Evolutionary conservation across 2,888 invertebrate species (phyloP).

Genomic region (Trichogramma evanescens): DNA sequence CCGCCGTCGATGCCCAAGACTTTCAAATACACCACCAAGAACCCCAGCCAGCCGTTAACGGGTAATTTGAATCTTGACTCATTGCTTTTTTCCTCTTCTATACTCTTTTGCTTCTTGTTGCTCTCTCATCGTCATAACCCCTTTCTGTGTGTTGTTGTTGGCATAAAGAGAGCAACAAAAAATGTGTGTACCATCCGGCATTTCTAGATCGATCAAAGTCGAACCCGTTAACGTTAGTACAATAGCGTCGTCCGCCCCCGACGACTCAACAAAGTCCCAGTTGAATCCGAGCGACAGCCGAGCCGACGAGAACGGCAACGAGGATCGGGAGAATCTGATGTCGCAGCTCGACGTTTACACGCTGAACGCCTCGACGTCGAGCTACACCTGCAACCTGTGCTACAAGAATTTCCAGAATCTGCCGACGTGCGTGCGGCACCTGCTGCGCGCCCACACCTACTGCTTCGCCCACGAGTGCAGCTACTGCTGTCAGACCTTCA

Average conservation of each 20-base stretch:
- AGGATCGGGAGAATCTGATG: conserved; percentile 8
- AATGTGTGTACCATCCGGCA: too few species aligned
- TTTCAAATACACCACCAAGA: too few species aligned
- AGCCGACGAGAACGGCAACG: background rate
- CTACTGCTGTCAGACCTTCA: background rate
- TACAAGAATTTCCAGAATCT: conserved; percentile 13
- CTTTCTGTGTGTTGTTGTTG: background rate
- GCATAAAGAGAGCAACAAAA: background rate
- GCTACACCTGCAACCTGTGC: conserved; percentile 33
- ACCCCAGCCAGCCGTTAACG: too few species aligned
- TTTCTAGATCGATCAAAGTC: too few species aligned
- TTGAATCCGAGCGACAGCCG: background rate
- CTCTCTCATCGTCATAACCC: too few species aligned
- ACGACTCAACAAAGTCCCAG: too few species aligned
- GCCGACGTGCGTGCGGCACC: conserved; percentile 6
- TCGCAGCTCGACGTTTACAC: background rate
- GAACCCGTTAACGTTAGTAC: too few species aligned
- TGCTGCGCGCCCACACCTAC: conserved; percentile 5
- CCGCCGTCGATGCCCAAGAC: too few species aligned
- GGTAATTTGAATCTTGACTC: too few species aligned
- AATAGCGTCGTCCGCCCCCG: too few species aligned
- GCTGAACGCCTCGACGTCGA: background rate
- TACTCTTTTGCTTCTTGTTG: too few species aligned
- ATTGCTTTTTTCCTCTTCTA: too few species aligned
- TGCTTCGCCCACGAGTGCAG: conserved; percentile 6